Percentiles rank a stretch among this genome's conserved stretches.
phyloP scores from a whole-genome alignment of 2,888 invertebrate genomes.

The Scaptomyza flava region DNA sequence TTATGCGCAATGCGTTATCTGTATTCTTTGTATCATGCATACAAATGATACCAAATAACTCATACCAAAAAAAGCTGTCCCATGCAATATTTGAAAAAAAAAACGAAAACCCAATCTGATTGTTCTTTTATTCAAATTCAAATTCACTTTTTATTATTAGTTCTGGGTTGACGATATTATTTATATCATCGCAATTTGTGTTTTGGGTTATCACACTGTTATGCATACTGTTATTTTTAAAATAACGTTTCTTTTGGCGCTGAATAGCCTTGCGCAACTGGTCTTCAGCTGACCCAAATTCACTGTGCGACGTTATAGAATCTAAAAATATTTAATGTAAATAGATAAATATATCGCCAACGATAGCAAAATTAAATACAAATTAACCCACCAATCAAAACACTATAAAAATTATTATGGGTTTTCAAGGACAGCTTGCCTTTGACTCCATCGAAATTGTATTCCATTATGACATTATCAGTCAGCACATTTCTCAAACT shows the following conservation, averaged over 20 bases:
- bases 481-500: not conserved
- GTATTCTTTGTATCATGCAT: too few species aligned
- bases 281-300: not conserved
- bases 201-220: not conserved
- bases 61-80: too few species aligned
- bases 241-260: not conserved
- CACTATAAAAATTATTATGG: not conserved
- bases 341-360: not conserved
- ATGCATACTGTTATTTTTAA: not conserved
- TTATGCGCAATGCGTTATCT: too few species aligned
- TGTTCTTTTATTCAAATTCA: not conserved
- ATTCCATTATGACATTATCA: not conserved
- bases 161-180: not conserved
- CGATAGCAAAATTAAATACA: not conserved
- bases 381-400: not conserved
- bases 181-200: not conserved
- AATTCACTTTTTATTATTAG: not conserved
- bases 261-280: conserved; percentile 1
- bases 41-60: too few species aligned
- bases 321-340: not conserved
- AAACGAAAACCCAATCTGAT: too few species aligned
- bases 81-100: too few species aligned
- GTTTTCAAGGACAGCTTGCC: not conserved
- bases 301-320: not conserved
- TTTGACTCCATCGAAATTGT: not conserved